Evolutionary conservation across 1,140 invertebrate genomes (phyloP), one percentile per base, ranked within the genome.

Genomic region (Pentalonia nigronervosa): DNA sequence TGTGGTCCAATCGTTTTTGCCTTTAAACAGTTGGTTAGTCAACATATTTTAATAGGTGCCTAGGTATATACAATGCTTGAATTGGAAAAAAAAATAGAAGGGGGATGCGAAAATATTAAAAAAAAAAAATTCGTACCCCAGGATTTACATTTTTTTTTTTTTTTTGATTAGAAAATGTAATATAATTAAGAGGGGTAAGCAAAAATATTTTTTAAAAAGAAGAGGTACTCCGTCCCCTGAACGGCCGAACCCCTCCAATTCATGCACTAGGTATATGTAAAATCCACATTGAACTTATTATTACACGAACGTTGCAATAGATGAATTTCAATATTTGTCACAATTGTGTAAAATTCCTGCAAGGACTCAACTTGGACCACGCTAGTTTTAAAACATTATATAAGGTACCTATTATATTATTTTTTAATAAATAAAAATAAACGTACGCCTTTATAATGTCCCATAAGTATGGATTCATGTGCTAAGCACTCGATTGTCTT

Each of bases 401-500:
- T 48, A 17, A 47, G 7, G 2, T 41, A 41, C 41, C 41, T 41
- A 41, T 41, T 41, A 2, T 2, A 4, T 41, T 41, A 41, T 41
- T 87, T 87, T 17, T 88, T 21, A 89, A 53, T 89, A 34, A 56
- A 41, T 41, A 21, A 60, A 90, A 76, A 45, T 90, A 7, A 23
- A 90, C 93, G 56, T 83, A 93, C 93, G 34, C 67, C 88, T 93
- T 93, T 90, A 23, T 90, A 93, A n/a, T 89, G 30, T 50, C 88
- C 88, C 30, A 47, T 89, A 11, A 56, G 86, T 45, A 97, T 95
- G 21, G 96, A 96, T 60, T 96, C 95, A 94, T 96, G 96, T 8
- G 91, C 91, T 21, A 93, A 86, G 41, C 76, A 53, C 41, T 93
- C 91, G 94, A 98, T 97, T 87, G 97, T 95, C 94, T 96, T 96